These are phyloP conservation scores for Minunthozetes semirufus DNA, from an alignment of 2,888 invertebrate species.

Conservation along the genomic window DNA sequence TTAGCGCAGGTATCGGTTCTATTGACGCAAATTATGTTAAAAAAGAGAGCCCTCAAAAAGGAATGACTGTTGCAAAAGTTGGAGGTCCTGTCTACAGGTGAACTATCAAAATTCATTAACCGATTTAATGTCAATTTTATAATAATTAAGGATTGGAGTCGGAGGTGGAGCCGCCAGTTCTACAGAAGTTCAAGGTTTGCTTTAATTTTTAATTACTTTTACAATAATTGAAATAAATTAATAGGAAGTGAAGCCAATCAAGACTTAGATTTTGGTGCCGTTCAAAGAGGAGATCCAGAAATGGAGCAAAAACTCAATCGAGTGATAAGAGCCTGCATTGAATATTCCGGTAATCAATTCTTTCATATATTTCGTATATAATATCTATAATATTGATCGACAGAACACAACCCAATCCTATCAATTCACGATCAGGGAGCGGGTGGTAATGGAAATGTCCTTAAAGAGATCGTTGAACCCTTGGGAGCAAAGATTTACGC, in stretches of 20 bases:
- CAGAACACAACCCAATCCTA: constrained; percentile 64
- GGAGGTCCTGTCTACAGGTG: constrained; percentile 68
- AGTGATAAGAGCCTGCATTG: constrained; percentile 83
- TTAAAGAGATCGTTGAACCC: constrained; percentile 93
- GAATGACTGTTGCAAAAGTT: constrained; percentile 85
- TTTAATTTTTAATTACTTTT: background rate
- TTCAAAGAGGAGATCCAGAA: constrained; percentile 92
- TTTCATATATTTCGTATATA: background rate
- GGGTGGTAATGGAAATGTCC: constrained; percentile 87
- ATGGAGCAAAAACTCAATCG: constrained; percentile 97
- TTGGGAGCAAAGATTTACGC: constrained; percentile 84
- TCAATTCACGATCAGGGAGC: constrained; percentile 99
- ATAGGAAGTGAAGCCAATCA: constrained; percentile 60
- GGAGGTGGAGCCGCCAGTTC: constrained; percentile 98
- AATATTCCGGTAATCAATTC: constrained; percentile 57
- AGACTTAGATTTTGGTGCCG: constrained; percentile 89
- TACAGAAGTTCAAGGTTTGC: constrained; percentile 75
- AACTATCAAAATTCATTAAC: background rate
- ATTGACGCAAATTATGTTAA: constrained; percentile 74
- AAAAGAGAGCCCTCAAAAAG: constrained; percentile 68
- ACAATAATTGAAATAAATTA: background rate
- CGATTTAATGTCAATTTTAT: background rate
- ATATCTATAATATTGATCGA: background rate
- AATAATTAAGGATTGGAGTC: constrained; percentile 75
- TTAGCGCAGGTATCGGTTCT: constrained; percentile 88